A percentile compares a stretch with the other conserved stretches of the same genome.
Evolutionary conservation across 2,888 invertebrate genomes (phyloP).

Genomic region (Amiota communis): DNA sequence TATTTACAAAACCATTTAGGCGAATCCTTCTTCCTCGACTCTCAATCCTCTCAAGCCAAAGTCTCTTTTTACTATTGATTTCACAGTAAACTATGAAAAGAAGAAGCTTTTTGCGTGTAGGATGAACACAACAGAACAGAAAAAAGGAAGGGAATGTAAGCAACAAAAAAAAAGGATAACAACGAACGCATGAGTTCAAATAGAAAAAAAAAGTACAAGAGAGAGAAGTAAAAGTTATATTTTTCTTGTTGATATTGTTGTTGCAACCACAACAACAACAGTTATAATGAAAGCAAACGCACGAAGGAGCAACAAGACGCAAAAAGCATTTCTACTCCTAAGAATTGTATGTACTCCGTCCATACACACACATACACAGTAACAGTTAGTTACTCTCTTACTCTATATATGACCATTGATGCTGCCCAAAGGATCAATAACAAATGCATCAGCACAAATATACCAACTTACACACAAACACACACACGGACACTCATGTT

Average conservation of each 20-base stretch:
- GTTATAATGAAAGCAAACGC: conserved; percentile 28
- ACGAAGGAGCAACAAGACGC: conserved; percentile 13
- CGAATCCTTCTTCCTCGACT: conserved; percentile 19
- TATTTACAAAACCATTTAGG: conserved; percentile 30
- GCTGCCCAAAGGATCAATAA: conserved; percentile 30
- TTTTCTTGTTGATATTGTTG: too few species aligned
- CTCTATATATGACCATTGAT: conserved; percentile 17
- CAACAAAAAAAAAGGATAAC: neutral
- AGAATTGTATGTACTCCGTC: neutral
- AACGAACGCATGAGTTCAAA: neutral
- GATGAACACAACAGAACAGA: conserved; percentile 5
- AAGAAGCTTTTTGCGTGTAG: conserved; percentile 12
- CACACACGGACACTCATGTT: conserved; percentile 1
- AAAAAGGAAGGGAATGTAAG: neutral
- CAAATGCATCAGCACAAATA: conserved; percentile 16
- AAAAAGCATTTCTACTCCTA: neutral
- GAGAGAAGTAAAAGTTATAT: neutral
- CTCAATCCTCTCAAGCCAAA: too few species aligned
- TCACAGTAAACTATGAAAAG: neutral
- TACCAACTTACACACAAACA: conserved; percentile 11
- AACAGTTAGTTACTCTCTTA: neutral
- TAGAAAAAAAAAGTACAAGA: neutral
- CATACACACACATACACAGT: neutral
- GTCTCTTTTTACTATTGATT: too few species aligned
- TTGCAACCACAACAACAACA: neutral